These are phyloP conservation scores for Esox masquinongy DNA, from an alignment of 2,797 vertebrate genomes.

Conservation along the genomic window DNA sequence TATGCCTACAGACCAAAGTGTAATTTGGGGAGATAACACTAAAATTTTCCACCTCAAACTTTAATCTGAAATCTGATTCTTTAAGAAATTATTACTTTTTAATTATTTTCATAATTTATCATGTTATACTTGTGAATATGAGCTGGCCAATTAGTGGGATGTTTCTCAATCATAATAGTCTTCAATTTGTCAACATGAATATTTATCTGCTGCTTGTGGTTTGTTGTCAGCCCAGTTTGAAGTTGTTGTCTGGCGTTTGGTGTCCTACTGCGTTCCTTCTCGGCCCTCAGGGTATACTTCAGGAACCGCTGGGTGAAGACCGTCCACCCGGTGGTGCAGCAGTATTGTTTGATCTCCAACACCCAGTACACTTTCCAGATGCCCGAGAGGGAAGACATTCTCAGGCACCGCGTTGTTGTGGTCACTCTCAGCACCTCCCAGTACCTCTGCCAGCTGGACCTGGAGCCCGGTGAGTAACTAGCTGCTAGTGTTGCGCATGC, in stretches of 20 bases:
- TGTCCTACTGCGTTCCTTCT: not conserved
- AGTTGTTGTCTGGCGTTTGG: not conserved
- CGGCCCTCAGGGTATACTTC: conserved; percentile 92
- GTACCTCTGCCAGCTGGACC: conserved; percentile 97
- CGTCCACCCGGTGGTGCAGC: conserved; percentile 96
- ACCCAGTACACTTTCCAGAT: conserved; percentile 97
- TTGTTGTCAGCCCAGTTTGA: not conserved
- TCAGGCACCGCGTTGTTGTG: conserved; percentile 93
- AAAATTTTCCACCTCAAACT: too few relatives aligned
- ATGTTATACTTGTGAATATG: too few relatives aligned
- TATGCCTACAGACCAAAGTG: too few relatives aligned
- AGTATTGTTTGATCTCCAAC: conserved; percentile 98
- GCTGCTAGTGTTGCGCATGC: too few relatives aligned
- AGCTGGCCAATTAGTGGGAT: too few relatives aligned
- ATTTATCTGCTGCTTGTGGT: not conserved
- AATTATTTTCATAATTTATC: too few relatives aligned
- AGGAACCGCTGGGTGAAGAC: conserved; percentile 99
- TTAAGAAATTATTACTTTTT: too few relatives aligned
- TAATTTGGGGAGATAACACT: too few relatives aligned
- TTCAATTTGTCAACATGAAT: not conserved
- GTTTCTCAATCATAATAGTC: not conserved
- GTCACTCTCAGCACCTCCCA: conserved; percentile 98
- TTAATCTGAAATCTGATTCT: too few relatives aligned
- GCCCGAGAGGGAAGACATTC: conserved; percentile 95
- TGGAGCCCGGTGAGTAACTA: conserved; percentile 86